A percentile compares a stretch with the other conserved stretches of the same genome.
These are phyloP conservation scores for Clarias batrachus DNA, from an alignment of 2,113 vertebrate genomes.

Conservation along the genomic window DNA sequence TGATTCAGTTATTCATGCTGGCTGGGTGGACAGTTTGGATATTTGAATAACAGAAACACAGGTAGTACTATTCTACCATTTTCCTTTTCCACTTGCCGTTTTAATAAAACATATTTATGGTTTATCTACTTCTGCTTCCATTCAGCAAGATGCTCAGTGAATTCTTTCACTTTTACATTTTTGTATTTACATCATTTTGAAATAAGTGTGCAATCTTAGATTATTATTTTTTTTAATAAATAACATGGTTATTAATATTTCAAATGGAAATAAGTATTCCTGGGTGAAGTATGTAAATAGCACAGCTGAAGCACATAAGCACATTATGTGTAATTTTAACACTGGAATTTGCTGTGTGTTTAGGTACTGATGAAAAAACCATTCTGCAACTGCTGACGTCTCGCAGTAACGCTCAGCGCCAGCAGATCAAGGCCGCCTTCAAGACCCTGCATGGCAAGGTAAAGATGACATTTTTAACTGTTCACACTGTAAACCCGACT, in stretches of 20 bases:
- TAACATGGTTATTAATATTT: too few relatives aligned
- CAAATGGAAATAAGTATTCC: too few relatives aligned
- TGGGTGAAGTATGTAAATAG: not conserved
- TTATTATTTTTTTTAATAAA: too few relatives aligned
- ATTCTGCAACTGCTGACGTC: constrained; percentile 81
- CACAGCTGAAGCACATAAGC: too few relatives aligned
- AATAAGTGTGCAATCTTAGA: not conserved
- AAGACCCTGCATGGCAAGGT: constrained; percentile 94
- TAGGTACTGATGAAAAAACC: constrained; percentile 90
- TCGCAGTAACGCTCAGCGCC: constrained; percentile 87
- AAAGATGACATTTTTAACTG: not conserved
- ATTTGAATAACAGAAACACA: too few relatives aligned
- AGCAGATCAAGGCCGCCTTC: constrained; percentile 81
- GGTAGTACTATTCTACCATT: too few relatives aligned
- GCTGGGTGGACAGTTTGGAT: too few relatives aligned
- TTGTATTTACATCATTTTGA: not conserved
- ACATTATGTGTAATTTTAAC: not conserved
- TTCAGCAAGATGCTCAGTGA: too few relatives aligned
- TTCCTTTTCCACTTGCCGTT: too few relatives aligned
- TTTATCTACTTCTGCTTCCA: too few relatives aligned
- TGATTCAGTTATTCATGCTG: too few relatives aligned
- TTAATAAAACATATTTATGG: too few relatives aligned
- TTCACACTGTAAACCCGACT: not conserved
- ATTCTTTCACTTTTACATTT: not conserved
- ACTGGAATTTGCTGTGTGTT: constrained; percentile 40